Base-by-base conservation (phyloP, 2,113 vertebrate species). In the Calyptomena viridis region DNA sequence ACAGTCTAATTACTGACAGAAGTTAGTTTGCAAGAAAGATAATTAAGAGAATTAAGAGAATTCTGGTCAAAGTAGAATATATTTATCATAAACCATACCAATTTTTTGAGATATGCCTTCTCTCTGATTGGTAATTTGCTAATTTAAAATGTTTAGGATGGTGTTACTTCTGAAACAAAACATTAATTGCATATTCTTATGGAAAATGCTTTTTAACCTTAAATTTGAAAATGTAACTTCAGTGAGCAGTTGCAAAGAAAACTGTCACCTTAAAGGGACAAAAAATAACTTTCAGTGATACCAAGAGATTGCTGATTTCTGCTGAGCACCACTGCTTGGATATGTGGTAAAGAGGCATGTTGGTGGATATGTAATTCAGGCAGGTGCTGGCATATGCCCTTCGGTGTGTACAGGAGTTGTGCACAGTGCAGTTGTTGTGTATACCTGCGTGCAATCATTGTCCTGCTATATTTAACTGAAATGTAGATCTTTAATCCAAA, bases 391-490 rank as follows among this genome's bases (percentile, higher is more conserved):
- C 66, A 91, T 39, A 69, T 69, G 50, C 3, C 46, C 79, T 89
- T 82, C 35, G 33, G 31, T 86, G 42, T 49, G 24, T 50, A 28
- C 39, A 77, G 76, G 35, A 84, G 66, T n/a, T 84, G 83, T 80
- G 72, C 71, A 63, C 79, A 77, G 69, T 86, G 69, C 49, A 39
- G 60, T 87, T 86, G 84, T 76, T 86, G 75, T 78, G 73, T 87
- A 44, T 82, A 59, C 64, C 90, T 96, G 75, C 11, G 0, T 93
- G 89, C 86, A 95, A 9, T 92, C 76, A 25, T 52, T 87, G 64
- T 89, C 86, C 76, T 93, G 55, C 78, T 95, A 53, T 94, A 93
- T 90, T 94, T 90, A 97, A 94, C 86, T 35, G 63, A 94, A 93
- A 84, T 66, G 79, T 69, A 94, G 88, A 76, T 89, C 84, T 96